Base-by-base conservation (phyloP, 2,113 vertebrate species). In the Entomyzon cyanotis region DNA sequence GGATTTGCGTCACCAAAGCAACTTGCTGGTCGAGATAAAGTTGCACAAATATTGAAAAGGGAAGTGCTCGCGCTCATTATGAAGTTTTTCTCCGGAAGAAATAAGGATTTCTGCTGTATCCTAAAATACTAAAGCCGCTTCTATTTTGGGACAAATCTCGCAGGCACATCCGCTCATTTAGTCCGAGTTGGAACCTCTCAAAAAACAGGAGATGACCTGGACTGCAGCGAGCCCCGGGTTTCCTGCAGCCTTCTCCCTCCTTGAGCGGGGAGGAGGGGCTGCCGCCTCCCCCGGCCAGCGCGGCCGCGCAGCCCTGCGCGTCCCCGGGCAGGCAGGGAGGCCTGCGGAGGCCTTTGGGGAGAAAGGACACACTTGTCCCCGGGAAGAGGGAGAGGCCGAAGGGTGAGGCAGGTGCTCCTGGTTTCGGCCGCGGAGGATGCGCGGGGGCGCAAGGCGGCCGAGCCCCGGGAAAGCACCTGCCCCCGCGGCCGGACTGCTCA, bases 1-100 rank as follows among this genome's bases (percentile, higher is more conserved):
- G 99, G 99, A 99, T 99, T 99, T 99, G 99, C 99, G 99, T 99
- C 99, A 99, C 97, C 96, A 96, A 95, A 98, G 98, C 99, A 98
- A 99, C 98, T 99, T 99, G 99, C 98, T 97, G 98, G 97, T 98
- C 97, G 98, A 99, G 99, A 99, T 99, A 99, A 99, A 99, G 98
- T 99, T 98, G 98, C 99, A 99, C 98, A 99, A 99, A 99, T 99
- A 99, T 99, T 98, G 98, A 98, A 99, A 99, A 98, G 98, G 99
- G 99, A 99, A 99, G 98, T 98, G 97, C 97, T 99, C 98, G 97
- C 98, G 98, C 98, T 99, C 99, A 99, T 99, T 99, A 99, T 99
- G 98, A 98, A 99, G 98, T 97, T 97, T 98, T 97, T 98, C 99
- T 98, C 98, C 99, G 99, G 99, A 99, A 99, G 99, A 99, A 99